These are phyloP conservation scores for Pilophorus perplexus DNA, from an alignment of 2,888 invertebrate genomes.

Conservation along the genomic window DNA sequence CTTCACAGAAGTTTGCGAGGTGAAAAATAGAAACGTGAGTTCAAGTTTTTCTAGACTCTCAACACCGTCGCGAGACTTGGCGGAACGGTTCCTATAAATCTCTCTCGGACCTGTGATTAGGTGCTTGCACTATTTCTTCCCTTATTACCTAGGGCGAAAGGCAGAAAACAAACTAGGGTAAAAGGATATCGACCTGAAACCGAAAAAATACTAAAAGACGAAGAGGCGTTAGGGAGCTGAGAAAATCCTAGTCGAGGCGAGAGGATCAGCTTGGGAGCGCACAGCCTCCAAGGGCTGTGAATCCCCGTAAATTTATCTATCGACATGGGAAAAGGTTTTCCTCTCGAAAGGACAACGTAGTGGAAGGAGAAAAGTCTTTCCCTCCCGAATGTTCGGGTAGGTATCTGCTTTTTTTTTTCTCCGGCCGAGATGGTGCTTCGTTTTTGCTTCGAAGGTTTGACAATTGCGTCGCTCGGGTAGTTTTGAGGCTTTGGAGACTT, in stretches of 20 bases:
- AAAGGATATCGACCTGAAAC: conserved; percentile 25
- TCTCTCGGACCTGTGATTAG: conserved; percentile 14
- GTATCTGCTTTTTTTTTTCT: too few relatives aligned
- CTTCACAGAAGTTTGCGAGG: too few relatives aligned
- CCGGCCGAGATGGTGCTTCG: too few relatives aligned
- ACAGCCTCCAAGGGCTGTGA: conserved; percentile 20
- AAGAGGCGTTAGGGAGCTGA: background rate
- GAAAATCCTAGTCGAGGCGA: conserved; percentile 25
- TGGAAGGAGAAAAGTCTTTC: too few relatives aligned
- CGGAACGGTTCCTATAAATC: conserved; percentile 11
- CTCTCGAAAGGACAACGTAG: background rate
- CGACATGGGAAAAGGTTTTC: background rate
- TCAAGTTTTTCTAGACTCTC: too few relatives aligned
- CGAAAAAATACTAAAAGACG: conserved; percentile 24
- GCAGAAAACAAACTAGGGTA: conserved; percentile 24
- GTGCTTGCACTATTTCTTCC: conserved; percentile 11
- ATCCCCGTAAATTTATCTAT: conserved; percentile 29
- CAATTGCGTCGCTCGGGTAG: too few relatives aligned
- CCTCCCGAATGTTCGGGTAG: too few relatives aligned
- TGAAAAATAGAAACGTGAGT: too few relatives aligned
- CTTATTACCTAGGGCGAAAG: conserved; percentile 28
- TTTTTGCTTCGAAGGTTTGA: too few relatives aligned
- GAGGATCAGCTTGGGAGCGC: conserved; percentile 11
- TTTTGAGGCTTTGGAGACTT: too few relatives aligned
- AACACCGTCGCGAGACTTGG: too few relatives aligned